A percentile compares a stretch with the other conserved stretches of the same genome.
These are phyloP conservation scores for Astyanax mexicanus DNA, from an alignment of 2,797 vertebrate species.

Conservation along the genomic window DNA sequence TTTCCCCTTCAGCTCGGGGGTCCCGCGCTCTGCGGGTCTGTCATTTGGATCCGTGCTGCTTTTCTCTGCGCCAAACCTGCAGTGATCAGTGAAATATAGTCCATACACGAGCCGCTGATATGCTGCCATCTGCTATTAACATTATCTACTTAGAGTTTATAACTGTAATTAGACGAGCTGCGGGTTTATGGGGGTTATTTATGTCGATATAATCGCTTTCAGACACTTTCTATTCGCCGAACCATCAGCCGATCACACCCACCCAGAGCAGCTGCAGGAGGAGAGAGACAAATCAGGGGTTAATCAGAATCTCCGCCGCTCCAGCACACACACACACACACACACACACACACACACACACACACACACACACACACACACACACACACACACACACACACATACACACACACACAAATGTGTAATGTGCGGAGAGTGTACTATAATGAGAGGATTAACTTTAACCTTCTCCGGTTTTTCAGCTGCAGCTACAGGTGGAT, in stretches of 20 bases:
- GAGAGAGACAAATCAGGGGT: no score
- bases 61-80: conserved; percentile 28
- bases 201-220: conserved; percentile 63
- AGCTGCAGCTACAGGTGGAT: background rate
- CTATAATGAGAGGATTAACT: no score
- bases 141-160: conserved; percentile 61
- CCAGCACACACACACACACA: no score
- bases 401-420: no score
- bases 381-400: no score
- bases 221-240: conserved; percentile 54
- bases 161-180: conserved; percentile 64
- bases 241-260: conserved; percentile 62
- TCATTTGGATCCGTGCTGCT: conserved; percentile 45
- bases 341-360: no score
- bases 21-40: background rate
- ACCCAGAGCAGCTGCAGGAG: conserved; percentile 55
- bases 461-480: conserved; percentile 54
- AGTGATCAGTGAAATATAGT: conserved; percentile 45
- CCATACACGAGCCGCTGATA: conserved; percentile 25
- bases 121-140: conserved; percentile 60
- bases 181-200: conserved; percentile 62
- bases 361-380: no score
- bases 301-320: no score
- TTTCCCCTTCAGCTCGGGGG: conserved; percentile 9
- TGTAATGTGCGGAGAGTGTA: no score